These are phyloP conservation scores for Tragelaphus oryx DNA, from an alignment of 2,797 vertebrate species.

Conservation along the genomic window DNA sequence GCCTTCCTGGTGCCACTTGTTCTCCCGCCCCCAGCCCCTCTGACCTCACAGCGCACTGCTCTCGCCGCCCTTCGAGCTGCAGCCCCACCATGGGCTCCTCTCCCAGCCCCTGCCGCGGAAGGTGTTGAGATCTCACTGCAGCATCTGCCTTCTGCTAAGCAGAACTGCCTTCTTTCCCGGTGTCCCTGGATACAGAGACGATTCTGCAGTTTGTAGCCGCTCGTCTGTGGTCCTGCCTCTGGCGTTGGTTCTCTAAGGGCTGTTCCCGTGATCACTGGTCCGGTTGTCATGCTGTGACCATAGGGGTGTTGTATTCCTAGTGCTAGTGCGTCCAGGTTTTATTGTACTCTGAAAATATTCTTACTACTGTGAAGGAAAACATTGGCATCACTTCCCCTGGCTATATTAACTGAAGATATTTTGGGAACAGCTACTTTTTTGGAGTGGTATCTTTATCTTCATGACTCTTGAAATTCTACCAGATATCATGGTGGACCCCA, in stretches of 20 bases:
- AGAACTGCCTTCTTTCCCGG: fast-evolving
- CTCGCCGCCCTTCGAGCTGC: background rate
- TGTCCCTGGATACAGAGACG: background rate
- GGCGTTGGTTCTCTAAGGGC: background rate
- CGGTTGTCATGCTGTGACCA: fast-evolving
- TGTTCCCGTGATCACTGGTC: background rate
- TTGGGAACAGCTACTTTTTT: background rate
- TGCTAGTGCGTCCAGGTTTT: background rate
- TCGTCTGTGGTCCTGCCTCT: background rate
- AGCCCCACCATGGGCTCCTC: fast-evolving
- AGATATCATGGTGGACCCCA: background rate
- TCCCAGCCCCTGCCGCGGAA: background rate
- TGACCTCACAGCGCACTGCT: background rate
- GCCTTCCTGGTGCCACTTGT: fast-evolving
- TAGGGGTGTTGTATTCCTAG: background rate
- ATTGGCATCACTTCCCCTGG: background rate
- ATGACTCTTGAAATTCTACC: background rate
- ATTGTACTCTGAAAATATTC: background rate
- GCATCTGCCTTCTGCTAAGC: background rate
- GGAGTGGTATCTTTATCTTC: background rate
- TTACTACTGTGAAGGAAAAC: background rate
- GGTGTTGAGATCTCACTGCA: background rate
- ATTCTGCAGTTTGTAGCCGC: background rate
- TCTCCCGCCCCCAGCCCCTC: background rate
- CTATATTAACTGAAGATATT: background rate